A percentile compares a stretch with the other conserved stretches of the same genome.
These are phyloP conservation scores for Ramazzottius varieornatus DNA, from an alignment of 2,888 invertebrate species.

Conservation along the genomic window DNA sequence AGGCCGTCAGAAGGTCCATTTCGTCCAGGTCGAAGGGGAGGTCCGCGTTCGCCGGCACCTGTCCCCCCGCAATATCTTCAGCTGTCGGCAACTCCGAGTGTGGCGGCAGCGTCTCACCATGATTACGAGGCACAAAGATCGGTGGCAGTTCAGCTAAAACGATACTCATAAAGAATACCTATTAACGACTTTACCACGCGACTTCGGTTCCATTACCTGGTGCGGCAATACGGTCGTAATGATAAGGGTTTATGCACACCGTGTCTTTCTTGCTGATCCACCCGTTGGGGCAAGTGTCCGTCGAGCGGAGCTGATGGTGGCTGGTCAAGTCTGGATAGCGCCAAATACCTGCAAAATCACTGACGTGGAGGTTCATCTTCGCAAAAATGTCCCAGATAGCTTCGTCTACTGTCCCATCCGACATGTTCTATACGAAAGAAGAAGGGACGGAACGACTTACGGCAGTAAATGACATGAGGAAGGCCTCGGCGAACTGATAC, in stretches of 20 bases:
- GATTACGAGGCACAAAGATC: constrained; percentile 40
- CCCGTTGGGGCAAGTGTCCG: constrained; percentile 74
- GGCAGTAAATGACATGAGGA: constrained; percentile 88
- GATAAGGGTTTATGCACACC: constrained; percentile 88
- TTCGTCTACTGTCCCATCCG: no score
- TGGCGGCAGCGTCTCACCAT: background rate
- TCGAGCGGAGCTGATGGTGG: constrained; percentile 70
- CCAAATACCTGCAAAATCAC: constrained; percentile 41
- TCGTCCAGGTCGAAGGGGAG: background rate
- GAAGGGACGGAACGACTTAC: no score
- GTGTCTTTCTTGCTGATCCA: constrained; percentile 74
- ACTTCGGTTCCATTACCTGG: constrained; percentile 33
- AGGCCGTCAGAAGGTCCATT: background rate
- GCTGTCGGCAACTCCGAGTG: background rate
- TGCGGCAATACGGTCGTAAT: constrained; percentile 70
- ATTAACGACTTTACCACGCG: background rate
- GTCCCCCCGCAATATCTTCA: background rate
- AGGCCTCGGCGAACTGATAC: constrained; percentile 47
- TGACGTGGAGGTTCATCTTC: no score
- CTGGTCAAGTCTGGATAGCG: constrained; percentile 89
- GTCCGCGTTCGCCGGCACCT: background rate
- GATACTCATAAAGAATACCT: no score
- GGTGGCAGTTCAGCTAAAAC: constrained; percentile 39
- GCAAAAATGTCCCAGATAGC: no score
- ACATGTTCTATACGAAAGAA: no score